phyloP scores from a whole-genome alignment of 2,797 vertebrate genomes.

The Leucoraja ocellata region DNA sequence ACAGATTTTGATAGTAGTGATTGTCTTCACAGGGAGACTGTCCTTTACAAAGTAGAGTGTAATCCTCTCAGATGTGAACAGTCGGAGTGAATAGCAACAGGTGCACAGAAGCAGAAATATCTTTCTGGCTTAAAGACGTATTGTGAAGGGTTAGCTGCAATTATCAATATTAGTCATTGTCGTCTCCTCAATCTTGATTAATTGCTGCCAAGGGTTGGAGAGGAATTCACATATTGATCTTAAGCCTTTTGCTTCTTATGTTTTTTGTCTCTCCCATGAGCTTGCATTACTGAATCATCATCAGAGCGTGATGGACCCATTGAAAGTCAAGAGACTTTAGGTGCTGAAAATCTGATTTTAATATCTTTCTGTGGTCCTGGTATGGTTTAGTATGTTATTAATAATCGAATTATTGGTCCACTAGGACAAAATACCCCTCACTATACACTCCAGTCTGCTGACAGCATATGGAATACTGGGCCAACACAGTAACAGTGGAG shows the following conservation, averaged over 20 bases:
- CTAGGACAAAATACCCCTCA: background rate
- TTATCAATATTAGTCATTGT: background rate
- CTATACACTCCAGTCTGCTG: background rate
- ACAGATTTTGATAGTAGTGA: slow-evolving; percentile 22
- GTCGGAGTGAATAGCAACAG: slow-evolving; percentile 18
- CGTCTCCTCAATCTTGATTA: background rate
- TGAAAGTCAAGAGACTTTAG: background rate
- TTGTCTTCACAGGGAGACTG: slow-evolving; percentile 27
- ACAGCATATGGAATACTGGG: background rate
- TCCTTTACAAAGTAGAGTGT: slow-evolving; percentile 26
- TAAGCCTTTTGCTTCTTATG: background rate
- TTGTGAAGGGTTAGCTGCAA: background rate
- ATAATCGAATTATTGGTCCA: background rate
- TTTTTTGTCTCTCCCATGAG: background rate
- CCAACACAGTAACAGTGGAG: background rate
- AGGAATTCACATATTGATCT: background rate
- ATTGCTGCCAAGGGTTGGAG: background rate
- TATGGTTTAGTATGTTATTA: background rate
- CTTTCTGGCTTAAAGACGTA: background rate
- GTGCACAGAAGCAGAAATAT: slow-evolving; percentile 20
- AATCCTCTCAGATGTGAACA: slow-evolving; percentile 24
- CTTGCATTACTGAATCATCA: background rate
- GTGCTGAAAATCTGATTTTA: background rate
- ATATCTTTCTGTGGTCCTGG: background rate
- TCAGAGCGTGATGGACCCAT: background rate